Evolutionary conservation across 2,888 invertebrate species (phyloP), one percentile per base, ranked within the genome.

Genomic region (Ophion slaviceki): DNA sequence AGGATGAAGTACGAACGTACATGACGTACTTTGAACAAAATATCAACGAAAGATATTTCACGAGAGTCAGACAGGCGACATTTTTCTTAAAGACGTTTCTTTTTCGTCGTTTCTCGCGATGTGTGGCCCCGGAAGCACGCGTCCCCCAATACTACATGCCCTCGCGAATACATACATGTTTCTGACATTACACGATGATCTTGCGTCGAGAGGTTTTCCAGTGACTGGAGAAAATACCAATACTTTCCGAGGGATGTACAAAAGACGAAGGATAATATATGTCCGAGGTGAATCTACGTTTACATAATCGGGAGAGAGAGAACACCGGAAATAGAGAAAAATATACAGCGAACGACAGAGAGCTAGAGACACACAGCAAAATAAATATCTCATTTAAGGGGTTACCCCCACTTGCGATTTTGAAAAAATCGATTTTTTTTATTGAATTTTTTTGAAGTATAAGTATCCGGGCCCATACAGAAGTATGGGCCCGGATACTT

Each of bases 1-100:
- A 59, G 70, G 76, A 82, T 67, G 53, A 85, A 85, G 82, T 80
- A 80, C 59, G 57, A 64, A 71, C 66, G 80, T 76, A 82, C 47
- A 59, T 82, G 78, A 68, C 85, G 57, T 11, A 40, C n/a, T 32
- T n/a, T 66, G 40, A 72, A 10, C 32, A 47, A 72, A 24, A 40
- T 47, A 53, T 28, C 59, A 28, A 20, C 24, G 78, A 68, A 71
- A 24, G 36, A 74, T 59, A 79, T 68, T 47, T 53, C 17, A 28
- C 53, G 24, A 64, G 62, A 62, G 61, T 36, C 61, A 80, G 82
- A 82, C 79, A 68, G 72, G 71, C 28, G 57, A 80, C 75, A 85
- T 85, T 85, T 82, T 85, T 85, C 67, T 85, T 76, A 80, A 76
- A 82, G 76, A 80, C 36, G n/a, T 75, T 57, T 76, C 66, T 68